A percentile compares a stretch with the other conserved stretches of the same genome.
Evolutionary conservation across 1,140 invertebrate genomes (phyloP).

Genomic region (Metopolophium dirhodum): DNA sequence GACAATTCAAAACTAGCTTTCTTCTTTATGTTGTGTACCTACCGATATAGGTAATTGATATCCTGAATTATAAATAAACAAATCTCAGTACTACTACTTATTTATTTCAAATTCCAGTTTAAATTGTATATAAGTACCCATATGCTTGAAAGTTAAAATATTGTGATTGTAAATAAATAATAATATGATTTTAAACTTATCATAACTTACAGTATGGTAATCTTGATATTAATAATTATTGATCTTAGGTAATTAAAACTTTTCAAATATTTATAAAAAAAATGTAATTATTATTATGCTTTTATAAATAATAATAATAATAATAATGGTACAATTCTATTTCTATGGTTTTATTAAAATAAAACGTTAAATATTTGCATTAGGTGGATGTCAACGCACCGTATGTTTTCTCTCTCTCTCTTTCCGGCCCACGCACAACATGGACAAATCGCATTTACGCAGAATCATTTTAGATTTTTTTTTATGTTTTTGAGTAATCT

Average conservation of each 20-base stretch:
- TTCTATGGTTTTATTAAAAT: neutral
- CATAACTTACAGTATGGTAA: neutral
- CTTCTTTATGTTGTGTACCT: neutral
- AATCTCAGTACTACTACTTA: neutral
- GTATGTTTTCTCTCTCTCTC: no score
- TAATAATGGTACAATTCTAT: neutral
- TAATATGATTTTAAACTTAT: neutral
- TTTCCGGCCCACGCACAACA: no score
- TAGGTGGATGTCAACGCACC: no score
- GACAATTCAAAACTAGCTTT: neutral
- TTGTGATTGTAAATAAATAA: neutral
- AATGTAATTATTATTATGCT: neutral
- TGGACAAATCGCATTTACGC: no score
- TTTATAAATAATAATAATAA: neutral
- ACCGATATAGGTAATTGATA: no score
- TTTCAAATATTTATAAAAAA: neutral
- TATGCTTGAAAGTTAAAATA: constrained; percentile 35
- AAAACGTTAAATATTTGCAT: no score
- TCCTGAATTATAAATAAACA: neutral
- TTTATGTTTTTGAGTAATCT: no score
- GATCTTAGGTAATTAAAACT: neutral
- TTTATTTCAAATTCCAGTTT: neutral
- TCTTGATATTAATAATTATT: no score
- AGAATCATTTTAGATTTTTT: no score
- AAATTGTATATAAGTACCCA: neutral